A percentile compares a stretch with the other conserved stretches of the same genome.
Evolutionary conservation across 2,113 vertebrate genomes (phyloP).

Genomic region (Mastomys natalensis): DNA sequence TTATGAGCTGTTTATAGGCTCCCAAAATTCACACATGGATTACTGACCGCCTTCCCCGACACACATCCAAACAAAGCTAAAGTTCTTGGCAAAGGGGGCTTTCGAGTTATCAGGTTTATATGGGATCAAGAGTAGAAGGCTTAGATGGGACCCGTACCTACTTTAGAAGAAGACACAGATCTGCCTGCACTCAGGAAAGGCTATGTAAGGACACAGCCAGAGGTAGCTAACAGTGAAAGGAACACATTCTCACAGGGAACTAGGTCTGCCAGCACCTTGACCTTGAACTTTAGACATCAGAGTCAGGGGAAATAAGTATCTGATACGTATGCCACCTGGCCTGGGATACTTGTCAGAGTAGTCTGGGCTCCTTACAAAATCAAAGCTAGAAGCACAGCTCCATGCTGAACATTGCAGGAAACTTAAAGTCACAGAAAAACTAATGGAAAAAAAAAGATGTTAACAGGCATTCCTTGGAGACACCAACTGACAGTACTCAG

Average conservation of each 20-base stretch:
- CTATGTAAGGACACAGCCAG: not conserved
- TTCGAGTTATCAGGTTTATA: not conserved
- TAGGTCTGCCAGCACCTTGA: not conserved
- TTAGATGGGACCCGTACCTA: not conserved
- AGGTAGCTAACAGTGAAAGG: not conserved
- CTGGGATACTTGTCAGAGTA: not conserved
- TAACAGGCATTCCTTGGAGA: not conserved
- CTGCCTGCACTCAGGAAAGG: not conserved
- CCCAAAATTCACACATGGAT: not conserved
- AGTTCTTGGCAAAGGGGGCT: not conserved
- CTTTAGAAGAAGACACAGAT: not conserved
- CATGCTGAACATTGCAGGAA: not conserved
- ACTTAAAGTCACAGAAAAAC: not conserved
- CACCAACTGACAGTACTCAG: not conserved
- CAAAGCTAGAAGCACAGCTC: not conserved
- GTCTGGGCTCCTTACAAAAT: not conserved
- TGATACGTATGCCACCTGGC: not conserved
- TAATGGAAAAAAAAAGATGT: not conserved
- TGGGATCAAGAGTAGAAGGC: not conserved
- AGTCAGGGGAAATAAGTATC: not conserved
- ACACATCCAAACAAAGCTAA: not conserved
- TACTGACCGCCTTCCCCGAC: not conserved
- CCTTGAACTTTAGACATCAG: not conserved
- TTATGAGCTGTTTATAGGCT: not conserved
- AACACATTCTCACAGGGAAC: not conserved